phyloP scores from a whole-genome alignment of 2,113 vertebrate genomes.

The Cavia aperea region DNA sequence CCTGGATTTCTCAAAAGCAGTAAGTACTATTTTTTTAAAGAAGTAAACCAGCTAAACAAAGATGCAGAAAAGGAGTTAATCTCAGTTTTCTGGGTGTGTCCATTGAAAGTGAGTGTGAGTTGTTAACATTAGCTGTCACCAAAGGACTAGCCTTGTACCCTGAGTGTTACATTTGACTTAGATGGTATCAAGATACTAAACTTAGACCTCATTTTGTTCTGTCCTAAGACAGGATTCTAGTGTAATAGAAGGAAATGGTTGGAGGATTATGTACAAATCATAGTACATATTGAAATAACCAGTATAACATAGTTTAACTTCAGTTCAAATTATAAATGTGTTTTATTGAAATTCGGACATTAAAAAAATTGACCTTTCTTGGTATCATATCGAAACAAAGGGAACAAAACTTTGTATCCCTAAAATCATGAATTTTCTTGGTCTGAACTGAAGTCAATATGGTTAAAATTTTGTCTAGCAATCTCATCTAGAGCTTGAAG shows the following conservation, averaged over 20 bases:
- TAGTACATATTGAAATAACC: background rate
- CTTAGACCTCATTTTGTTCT: conserved; percentile 25
- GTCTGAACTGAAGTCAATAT: conserved; percentile 1
- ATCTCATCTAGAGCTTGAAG: background rate
- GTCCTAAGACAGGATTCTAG: background rate
- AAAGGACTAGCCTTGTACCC: background rate
- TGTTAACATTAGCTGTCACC: background rate
- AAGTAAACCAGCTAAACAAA: background rate
- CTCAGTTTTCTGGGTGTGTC: background rate
- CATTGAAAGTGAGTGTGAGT: background rate
- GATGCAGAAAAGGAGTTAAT: background rate
- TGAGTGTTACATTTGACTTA: conserved; percentile 26
- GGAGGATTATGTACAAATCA: background rate
- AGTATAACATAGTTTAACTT: background rate
- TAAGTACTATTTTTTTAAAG: conserved; percentile 76
- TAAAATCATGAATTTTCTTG: conserved; percentile 33
- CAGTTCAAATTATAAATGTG: background rate
- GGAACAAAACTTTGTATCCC: background rate
- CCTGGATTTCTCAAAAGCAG: conserved; percentile 95
- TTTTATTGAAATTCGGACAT: conserved; percentile 30
- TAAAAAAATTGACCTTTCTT: conserved; percentile 5
- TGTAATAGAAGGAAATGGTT: background rate
- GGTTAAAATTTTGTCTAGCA: conserved; percentile 19
- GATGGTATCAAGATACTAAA: background rate
- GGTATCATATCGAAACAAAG: background rate